Percentiles rank a stretch among this genome's conserved stretches.
These are phyloP conservation scores for Zaprionus capensis DNA, from an alignment of 1,140 invertebrate species.

Conservation along the genomic window DNA sequence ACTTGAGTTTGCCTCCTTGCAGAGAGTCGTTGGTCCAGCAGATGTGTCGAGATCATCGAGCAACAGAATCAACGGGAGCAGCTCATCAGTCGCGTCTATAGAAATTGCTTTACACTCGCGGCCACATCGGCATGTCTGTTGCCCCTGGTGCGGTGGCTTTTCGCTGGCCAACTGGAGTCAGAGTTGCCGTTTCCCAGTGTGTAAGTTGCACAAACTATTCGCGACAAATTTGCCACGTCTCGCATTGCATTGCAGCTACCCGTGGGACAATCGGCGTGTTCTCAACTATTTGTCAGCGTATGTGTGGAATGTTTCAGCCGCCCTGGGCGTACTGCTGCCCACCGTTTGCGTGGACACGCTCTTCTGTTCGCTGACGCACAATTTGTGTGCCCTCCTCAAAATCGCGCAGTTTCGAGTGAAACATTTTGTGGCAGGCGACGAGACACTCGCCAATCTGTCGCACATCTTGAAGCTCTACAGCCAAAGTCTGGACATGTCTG, in stretches of 20 bases:
- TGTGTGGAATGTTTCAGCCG: conserved; percentile 56
- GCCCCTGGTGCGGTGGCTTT: conserved; percentile 17
- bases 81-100: conserved; percentile 41
- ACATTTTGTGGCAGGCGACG: conserved; percentile 10
- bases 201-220: conserved; percentile 29
- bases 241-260: conserved; percentile 38
- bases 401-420: conserved; percentile 41
- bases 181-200: conserved; percentile 55
- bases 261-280: conserved; percentile 40
- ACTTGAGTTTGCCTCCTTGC: background rate
- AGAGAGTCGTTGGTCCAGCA: conserved; percentile 11
- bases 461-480: conserved; percentile 33
- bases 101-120: conserved; percentile 30
- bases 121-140: conserved; percentile 39
- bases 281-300: conserved; percentile 52
- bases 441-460: conserved; percentile 21
- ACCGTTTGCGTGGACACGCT: conserved; percentile 56
- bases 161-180: background rate
- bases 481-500: conserved; percentile 16
- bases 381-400: conserved; percentile 49
- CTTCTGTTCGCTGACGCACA: conserved; percentile 49
- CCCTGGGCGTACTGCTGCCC: conserved; percentile 39
- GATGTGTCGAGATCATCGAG: conserved; percentile 11
- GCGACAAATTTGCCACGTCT: conserved; percentile 1
- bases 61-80: conserved; percentile 36